Percentiles rank a stretch among this genome's conserved stretches.
These are phyloP conservation scores for Mallotus villosus DNA, from an alignment of 2,797 vertebrate species.

Conservation along the genomic window DNA sequence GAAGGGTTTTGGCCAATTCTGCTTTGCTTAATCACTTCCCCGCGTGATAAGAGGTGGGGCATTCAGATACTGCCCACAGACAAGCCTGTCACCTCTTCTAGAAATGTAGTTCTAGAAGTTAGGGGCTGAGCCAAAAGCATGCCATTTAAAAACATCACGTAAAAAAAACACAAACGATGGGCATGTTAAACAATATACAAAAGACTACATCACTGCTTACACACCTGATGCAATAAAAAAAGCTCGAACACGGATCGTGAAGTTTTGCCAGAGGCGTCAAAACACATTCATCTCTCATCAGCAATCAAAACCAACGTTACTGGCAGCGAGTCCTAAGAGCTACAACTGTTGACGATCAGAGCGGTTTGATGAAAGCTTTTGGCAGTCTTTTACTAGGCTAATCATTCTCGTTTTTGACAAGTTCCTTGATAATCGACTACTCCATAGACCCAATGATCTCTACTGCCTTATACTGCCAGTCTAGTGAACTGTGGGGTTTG, in stretches of 20 bases:
- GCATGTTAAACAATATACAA: not conserved
- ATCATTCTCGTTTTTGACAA: constrained; percentile 66
- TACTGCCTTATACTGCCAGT: constrained; percentile 64
- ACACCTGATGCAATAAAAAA: not conserved
- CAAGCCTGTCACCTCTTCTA: constrained; percentile 18
- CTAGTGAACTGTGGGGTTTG: constrained; percentile 58
- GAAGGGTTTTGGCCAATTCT: constrained; percentile 63
- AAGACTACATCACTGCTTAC: not conserved
- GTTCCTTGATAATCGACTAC: constrained; percentile 69
- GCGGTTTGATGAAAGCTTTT: constrained; percentile 59
- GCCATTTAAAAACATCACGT: not conserved
- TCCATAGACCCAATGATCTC: constrained; percentile 69
- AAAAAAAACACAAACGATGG: too few relatives aligned
- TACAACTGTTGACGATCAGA: constrained; percentile 28
- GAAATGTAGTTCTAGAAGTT: not conserved
- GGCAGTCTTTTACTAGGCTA: constrained; percentile 57
- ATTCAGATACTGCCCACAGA: constrained; percentile 32
- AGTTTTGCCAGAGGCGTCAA: constrained; percentile 50
- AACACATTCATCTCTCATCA: constrained; percentile 48
- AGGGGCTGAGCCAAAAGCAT: not conserved
- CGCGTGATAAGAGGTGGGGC: constrained; percentile 26
- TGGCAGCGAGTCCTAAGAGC: constrained; percentile 54
- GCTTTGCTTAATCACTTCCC: constrained; percentile 56
- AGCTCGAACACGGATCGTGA: constrained; percentile 20
- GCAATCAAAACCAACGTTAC: constrained; percentile 48